Base-by-base conservation (phyloP, 1,140 invertebrate species). In the Paramacrobiotus metropolitanus region DNA sequence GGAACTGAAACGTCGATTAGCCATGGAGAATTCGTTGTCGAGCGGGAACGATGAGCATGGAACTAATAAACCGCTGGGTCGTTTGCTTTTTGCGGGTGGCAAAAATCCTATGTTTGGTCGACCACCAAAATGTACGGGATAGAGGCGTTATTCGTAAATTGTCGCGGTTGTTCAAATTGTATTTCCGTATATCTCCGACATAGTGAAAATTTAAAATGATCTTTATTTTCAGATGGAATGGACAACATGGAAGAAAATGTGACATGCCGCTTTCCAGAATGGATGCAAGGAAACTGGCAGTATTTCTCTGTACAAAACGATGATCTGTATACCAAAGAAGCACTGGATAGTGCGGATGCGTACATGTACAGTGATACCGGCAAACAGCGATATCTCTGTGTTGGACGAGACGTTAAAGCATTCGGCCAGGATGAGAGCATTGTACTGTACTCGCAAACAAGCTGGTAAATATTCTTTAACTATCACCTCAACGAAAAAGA, bases 281-380 rank as follows among this genome's bases (percentile, higher is more conserved):
- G 48, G 48, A 55, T 55, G 48, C 48, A 55, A 24, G 48, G 48
- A 4, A 28, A 55, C 24, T 55, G 48, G 48, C 48, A 55, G 48
- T 24, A 55, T 24, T 55, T 55, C 48, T 20, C 48, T 28, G 48
- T 55, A 4, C 15, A 55, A 28, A 24, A 15, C 15, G 48, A 55
- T 24, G 48, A 55, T 24, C 9, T 55, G 48, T 55, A 55, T 24
- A 9, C 28, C 15, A 55, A 55, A 24, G 48, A 55, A 20, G n/a
- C n/a, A n/a, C n/a, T n/a, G n/a, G n/a, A n/a, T n/a, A n/a, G n/a
- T n/a, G n/a, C n/a, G n/a, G n/a, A n/a, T n/a, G n/a, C n/a, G n/a
- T n/a, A n/a, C n/a, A n/a, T n/a, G n/a, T n/a, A n/a, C n/a, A n/a
- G n/a, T n/a, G n/a, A n/a, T n/a, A 55, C 28, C 15, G 48, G 15